Percentiles rank a stretch among this genome's conserved stretches.
Evolutionary conservation across 2,888 invertebrate genomes (phyloP).

Genomic region (Chaitophorus viminalis): DNA sequence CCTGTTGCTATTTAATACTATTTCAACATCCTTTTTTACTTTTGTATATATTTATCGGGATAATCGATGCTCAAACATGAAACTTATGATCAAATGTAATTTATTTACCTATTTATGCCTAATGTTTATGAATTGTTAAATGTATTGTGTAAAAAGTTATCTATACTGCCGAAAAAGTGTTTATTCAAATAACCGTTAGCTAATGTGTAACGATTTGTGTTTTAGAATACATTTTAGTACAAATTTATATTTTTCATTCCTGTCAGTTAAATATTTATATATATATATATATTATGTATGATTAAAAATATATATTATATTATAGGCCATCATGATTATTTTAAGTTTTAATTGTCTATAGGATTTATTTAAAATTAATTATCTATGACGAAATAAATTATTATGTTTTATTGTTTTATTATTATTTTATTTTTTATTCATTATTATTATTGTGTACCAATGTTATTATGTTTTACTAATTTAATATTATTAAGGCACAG

Average conservation of each 20-base stretch:
- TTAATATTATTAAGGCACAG: no score
- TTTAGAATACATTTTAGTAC: conserved; percentile 50
- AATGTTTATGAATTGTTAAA: conserved; percentile 21
- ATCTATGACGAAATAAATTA: conserved; percentile 37
- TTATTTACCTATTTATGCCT: neutral
- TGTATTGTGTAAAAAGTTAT: conserved; percentile 16
- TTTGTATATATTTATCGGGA: neutral
- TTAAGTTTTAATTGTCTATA: conserved; percentile 48
- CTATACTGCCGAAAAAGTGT: conserved; percentile 18
- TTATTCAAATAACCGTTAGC: conserved; percentile 12
- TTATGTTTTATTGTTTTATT: conserved; percentile 46
- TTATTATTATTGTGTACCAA: neutral
- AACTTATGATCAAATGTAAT: conserved; percentile 47
- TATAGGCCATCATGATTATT: conserved; percentile 16
- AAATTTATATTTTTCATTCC: conserved; percentile 51
- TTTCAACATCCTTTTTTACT: neutral
- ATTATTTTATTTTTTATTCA: neutral
- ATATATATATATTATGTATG: no score
- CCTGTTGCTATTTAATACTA: conserved; percentile 63
- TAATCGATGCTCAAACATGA: conserved; percentile 31
- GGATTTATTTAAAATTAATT: conserved; percentile 32
- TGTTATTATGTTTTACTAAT: no score
- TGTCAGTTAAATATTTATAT: conserved; percentile 1
- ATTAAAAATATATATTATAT: conserved; percentile 2
- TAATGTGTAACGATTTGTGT: conserved; percentile 19